These are phyloP conservation scores for Lucifuga dentata DNA, from an alignment of 2,113 vertebrate genomes.

Conservation along the genomic window DNA sequence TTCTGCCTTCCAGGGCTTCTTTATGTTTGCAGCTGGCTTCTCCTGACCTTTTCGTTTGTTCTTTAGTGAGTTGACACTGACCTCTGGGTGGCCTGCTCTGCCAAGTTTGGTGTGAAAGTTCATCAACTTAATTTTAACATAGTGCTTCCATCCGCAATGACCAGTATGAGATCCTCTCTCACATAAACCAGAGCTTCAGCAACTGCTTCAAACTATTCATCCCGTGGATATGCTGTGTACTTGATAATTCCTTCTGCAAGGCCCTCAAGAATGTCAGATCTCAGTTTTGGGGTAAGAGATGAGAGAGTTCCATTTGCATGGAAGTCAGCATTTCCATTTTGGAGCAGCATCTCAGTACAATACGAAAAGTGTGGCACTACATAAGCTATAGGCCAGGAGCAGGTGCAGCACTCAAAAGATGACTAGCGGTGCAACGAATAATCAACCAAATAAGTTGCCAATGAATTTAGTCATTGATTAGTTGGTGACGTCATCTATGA, in stretches of 20 bases:
- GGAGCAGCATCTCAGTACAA: conserved; percentile 21
- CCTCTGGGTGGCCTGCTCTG: conserved; percentile 1
- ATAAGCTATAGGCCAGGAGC: conserved; percentile 12
- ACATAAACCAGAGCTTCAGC: conserved; percentile 1
- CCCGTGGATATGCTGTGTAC: conserved; percentile 5
- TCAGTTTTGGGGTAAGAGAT: conserved; percentile 2
- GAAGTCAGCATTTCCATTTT: conserved; percentile 6
- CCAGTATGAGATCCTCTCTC: too few species aligned
- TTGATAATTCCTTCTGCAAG: conserved; percentile 21
- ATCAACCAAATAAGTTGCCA: too few species aligned
- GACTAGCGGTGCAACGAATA: too few species aligned
- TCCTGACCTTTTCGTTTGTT: too few species aligned
- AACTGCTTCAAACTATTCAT: conserved; percentile 6
- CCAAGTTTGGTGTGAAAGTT: too few species aligned
- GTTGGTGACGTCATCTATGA: too few species aligned
- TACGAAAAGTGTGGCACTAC: conserved; percentile 11
- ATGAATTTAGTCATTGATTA: too few species aligned
- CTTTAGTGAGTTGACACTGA: conserved; percentile 17
- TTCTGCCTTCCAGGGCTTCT: conserved; percentile 5
- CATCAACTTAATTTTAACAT: too few species aligned
- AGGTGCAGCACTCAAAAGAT: conserved; percentile 14
- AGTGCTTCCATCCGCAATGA: too few species aligned
- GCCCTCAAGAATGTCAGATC: conserved; percentile 14
- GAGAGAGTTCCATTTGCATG: conserved; percentile 10
- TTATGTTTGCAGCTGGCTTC: too few species aligned